A percentile compares a stretch with the other conserved stretches of the same genome.
Evolutionary conservation across 2,113 vertebrate genomes (phyloP).

Genomic region (Passer domesticus): DNA sequence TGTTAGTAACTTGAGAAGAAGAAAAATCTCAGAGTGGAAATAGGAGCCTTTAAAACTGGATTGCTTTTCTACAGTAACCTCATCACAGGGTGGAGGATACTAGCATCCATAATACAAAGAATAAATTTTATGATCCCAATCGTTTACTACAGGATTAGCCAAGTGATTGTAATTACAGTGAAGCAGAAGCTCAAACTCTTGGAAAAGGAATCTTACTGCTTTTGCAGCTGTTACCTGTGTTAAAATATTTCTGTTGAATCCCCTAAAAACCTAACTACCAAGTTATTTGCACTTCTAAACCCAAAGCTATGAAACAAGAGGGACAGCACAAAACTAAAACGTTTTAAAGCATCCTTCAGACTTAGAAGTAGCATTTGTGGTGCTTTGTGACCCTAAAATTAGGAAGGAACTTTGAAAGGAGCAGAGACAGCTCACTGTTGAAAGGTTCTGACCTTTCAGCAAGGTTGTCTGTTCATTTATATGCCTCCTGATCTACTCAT

Average conservation of each 20-base stretch:
- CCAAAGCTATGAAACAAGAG: background rate
- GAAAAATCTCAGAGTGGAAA: background rate
- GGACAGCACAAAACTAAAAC: background rate
- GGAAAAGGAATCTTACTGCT: background rate
- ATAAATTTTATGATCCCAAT: background rate
- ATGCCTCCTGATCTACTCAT: conserved; percentile 60
- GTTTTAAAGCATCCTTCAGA: background rate
- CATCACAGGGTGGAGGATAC: background rate
- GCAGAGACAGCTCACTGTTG: conserved; percentile 49
- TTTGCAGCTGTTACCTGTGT: background rate
- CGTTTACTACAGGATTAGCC: background rate
- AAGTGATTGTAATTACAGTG: background rate
- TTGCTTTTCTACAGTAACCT: background rate
- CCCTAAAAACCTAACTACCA: background rate
- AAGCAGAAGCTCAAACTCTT: background rate
- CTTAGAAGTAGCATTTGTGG: background rate
- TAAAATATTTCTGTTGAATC: background rate
- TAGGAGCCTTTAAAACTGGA: background rate
- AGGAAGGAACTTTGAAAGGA: conserved; percentile 49
- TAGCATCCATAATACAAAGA: background rate
- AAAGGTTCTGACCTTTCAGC: conserved; percentile 71
- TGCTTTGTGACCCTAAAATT: conserved; percentile 23
- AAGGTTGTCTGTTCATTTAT: conserved; percentile 65
- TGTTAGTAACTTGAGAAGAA: background rate
- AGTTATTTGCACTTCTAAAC: background rate